phyloP scores from a whole-genome alignment of 2,888 invertebrate genomes.

The Taphrorychus bicolor region DNA sequence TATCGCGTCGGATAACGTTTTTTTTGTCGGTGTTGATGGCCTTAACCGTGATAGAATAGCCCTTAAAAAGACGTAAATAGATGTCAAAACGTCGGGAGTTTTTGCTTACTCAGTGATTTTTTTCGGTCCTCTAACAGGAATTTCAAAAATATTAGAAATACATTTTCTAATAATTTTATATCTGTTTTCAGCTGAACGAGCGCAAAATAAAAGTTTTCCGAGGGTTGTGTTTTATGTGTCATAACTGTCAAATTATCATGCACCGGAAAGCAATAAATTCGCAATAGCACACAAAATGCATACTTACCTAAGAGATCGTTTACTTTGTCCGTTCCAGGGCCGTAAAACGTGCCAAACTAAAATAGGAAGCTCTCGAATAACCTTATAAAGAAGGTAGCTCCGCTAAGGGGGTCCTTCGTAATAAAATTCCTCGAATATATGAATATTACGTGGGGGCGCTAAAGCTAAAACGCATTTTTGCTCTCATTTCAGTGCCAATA shows the following conservation, averaged over 20 bases:
- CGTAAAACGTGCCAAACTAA: conserved; percentile 20
- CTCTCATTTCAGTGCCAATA: conserved; percentile 14
- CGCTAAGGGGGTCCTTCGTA: conserved; percentile 22
- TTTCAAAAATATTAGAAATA: too few species aligned
- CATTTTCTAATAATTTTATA: too few species aligned
- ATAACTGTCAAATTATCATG: neutral
- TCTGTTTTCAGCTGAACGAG: too few species aligned
- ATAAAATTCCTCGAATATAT: conserved; percentile 33
- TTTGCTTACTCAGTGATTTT: too few species aligned
- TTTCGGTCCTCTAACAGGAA: too few species aligned
- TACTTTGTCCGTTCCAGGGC: neutral
- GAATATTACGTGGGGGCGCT: conserved; percentile 32
- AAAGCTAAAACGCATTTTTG: conserved; percentile 35
- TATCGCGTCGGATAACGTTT: too few species aligned
- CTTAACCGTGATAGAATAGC: too few species aligned
- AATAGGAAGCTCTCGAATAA: conserved; percentile 14
- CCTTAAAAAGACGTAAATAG: too few species aligned
- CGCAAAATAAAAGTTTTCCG: too few species aligned
- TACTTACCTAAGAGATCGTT: conserved; percentile 1
- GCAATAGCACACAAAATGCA: neutral
- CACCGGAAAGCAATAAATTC: neutral
- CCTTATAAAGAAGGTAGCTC: conserved; percentile 14
- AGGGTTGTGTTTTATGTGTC: neutral
- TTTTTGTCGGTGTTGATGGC: too few species aligned
- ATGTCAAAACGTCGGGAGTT: too few species aligned